Percentiles rank a stretch among this genome's conserved stretches.
Evolutionary conservation across 1,140 invertebrate genomes (phyloP).

Genomic region (Melanaphis sacchari): DNA sequence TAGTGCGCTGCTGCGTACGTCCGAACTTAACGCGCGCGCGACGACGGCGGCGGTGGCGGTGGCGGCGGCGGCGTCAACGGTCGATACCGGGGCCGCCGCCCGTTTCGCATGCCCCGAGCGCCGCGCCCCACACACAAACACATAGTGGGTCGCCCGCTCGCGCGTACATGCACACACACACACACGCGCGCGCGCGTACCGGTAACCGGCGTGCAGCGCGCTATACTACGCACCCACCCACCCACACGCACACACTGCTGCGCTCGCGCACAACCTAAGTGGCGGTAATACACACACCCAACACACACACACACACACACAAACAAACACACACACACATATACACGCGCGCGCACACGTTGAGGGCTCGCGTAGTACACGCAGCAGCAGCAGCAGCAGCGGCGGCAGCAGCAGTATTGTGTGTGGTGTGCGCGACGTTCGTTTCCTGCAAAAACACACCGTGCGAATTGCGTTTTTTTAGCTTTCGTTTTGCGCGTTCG

Average conservation of each 20-base stretch:
- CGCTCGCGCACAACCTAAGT: neutral
- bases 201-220: conserved; percentile 50
- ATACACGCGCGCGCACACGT: neutral
- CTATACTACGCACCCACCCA: conserved; percentile 3
- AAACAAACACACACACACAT: neutral
- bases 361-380: neutral
- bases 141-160: neutral
- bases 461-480: neutral
- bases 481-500: neutral
- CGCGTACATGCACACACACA: too few relatives aligned
- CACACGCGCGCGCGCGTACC: too few relatives aligned
- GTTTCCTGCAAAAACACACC: neutral
- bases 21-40: neutral
- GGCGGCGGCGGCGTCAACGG: neutral
- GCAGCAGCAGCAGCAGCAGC: neutral
- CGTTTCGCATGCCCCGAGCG: conserved; percentile 39
- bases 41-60: neutral
- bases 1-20: conserved; percentile 17
- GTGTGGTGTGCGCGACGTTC: conserved; percentile 16
- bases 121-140: conserved; percentile 22
- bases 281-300: neutral
- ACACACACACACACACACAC: neutral
- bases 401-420: neutral
- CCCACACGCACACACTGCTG: neutral
- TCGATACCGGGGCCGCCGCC: conserved; percentile 38